phyloP scores from a whole-genome alignment of 1,140 invertebrate species.

The Melanaphis sacchari region DNA sequence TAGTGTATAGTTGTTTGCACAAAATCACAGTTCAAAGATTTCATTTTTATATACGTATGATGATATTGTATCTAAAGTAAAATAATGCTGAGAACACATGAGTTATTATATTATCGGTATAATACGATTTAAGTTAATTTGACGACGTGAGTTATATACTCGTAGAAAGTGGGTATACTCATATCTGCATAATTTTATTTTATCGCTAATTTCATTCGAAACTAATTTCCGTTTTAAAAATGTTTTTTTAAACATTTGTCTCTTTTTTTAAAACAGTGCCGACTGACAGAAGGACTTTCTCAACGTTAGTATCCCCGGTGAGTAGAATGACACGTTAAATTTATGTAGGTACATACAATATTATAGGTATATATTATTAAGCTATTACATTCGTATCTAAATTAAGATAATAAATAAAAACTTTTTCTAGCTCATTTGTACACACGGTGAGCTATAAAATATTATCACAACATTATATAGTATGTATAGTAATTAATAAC shows the following conservation, averaged over 20 bases:
- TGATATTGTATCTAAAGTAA: not conserved
- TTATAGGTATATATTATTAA: not conserved
- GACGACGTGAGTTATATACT: not conserved
- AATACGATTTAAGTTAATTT: not conserved
- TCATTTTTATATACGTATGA: not conserved
- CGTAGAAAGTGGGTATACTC: not conserved
- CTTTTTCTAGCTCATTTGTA: slow-evolving; percentile 2
- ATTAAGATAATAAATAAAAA: slow-evolving; percentile 31
- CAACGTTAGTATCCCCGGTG: slow-evolving; percentile 23
- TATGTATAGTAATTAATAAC: not conserved
- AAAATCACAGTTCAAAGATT: not conserved
- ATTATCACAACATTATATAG: not conserved
- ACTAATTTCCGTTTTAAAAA: slow-evolving; percentile 21
- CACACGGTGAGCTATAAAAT: not conserved
- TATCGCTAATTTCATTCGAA: not conserved
- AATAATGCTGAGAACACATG: not conserved
- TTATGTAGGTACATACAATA: slow-evolving; percentile 23
- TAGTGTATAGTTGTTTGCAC: not conserved
- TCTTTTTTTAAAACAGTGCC: not conserved
- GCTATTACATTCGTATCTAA: not conserved
- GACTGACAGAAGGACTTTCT: slow-evolving; percentile 26
- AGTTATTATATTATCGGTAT: not conserved
- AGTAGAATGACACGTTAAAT: slow-evolving; percentile 21
- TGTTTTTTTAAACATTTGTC: not conserved
- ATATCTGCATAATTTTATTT: not conserved